A percentile compares a stretch with the other conserved stretches of the same genome.
phyloP scores from a whole-genome alignment of 2,797 vertebrate species.

The Ctenosaura bakeri region DNA sequence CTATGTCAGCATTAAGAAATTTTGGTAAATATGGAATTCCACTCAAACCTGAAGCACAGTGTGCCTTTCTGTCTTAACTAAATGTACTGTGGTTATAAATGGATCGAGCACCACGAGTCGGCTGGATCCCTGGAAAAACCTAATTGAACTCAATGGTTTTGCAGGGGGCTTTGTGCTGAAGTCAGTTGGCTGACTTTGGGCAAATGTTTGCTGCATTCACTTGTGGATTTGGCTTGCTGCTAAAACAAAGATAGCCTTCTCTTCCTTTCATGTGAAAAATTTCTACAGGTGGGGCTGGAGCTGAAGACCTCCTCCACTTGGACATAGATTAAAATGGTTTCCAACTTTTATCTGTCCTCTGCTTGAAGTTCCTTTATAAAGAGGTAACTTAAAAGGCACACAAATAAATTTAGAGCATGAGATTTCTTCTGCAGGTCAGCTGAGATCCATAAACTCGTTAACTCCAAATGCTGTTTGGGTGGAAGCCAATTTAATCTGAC shows the following conservation, averaged over 20 bases:
- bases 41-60: slow-evolving; percentile 48
- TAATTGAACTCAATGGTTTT: slow-evolving; percentile 74
- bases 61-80: slow-evolving; percentile 69
- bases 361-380: slow-evolving; percentile 3
- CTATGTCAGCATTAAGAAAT: slow-evolving; percentile 63
- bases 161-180: slow-evolving; percentile 66
- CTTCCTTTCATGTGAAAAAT: slow-evolving; percentile 42
- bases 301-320: slow-evolving; percentile 40
- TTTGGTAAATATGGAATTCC: slow-evolving; percentile 64
- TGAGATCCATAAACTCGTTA: slow-evolving; percentile 30
- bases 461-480: slow-evolving; percentile 22
- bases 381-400: slow-evolving; percentile 25
- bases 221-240: slow-evolving; percentile 45
- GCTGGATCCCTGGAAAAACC: slow-evolving; percentile 69
- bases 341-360: slow-evolving; percentile 47
- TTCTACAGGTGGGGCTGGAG: slow-evolving; percentile 31
- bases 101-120: slow-evolving; percentile 68
- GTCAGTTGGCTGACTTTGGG: slow-evolving; percentile 59
- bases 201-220: slow-evolving; percentile 43
- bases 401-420: neutral
- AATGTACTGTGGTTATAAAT: slow-evolving; percentile 67
- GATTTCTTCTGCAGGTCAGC: slow-evolving; percentile 18
- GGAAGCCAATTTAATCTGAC: slow-evolving; percentile 24
- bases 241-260: slow-evolving; percentile 46
- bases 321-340: slow-evolving; percentile 46